phyloP scores from a whole-genome alignment of 2,113 vertebrate species.

The Arizona elegans region DNA sequence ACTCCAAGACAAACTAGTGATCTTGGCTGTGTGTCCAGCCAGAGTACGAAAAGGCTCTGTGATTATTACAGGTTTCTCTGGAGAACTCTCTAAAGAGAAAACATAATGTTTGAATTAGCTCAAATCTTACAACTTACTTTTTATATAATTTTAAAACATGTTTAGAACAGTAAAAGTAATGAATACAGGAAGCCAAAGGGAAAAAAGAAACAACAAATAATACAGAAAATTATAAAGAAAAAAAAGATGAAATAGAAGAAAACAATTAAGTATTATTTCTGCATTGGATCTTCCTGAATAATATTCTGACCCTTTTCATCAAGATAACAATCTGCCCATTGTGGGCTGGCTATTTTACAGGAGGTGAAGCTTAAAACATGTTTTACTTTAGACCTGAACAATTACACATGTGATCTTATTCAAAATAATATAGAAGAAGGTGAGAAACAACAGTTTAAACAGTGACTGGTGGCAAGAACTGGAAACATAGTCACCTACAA shows the following conservation, averaged over 20 bases:
- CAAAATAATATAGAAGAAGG: background rate
- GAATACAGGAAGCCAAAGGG: background rate
- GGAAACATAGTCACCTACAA: conserved; percentile 72
- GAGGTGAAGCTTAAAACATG: background rate
- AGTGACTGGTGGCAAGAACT: background rate
- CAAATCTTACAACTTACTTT: background rate
- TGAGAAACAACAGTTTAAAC: background rate
- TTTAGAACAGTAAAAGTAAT: background rate
- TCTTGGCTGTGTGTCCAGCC: conserved; percentile 88
- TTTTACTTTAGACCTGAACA: background rate
- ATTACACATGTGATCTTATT: background rate
- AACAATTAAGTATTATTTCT: background rate
- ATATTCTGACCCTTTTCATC: background rate
- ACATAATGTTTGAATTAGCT: background rate
- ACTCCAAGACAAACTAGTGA: conserved; percentile 91
- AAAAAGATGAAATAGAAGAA: background rate
- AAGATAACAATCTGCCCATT: background rate
- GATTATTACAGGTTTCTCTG: conserved; percentile 74
- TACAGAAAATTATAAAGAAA: background rate
- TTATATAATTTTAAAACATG: background rate
- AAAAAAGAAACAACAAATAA: background rate
- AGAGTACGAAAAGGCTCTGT: conserved; percentile 88
- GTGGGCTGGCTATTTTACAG: background rate
- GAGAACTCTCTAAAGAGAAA: conserved; percentile 71
- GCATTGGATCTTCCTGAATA: background rate